phyloP scores from a whole-genome alignment of 2,888 invertebrate species.

The Leptopilina syphax region DNA sequence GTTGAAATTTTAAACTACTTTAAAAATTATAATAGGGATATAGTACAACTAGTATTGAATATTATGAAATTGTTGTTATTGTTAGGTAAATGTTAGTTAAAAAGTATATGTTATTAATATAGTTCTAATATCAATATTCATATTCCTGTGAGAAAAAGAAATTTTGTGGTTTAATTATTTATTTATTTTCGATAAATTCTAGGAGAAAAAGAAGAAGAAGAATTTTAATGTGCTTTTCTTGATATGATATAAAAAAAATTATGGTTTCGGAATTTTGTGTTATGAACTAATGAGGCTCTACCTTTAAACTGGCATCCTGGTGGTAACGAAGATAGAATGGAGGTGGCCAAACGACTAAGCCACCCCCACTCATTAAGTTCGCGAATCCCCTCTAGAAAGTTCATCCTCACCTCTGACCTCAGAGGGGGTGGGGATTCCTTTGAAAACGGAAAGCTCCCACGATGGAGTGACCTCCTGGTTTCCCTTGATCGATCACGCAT shows the following conservation, averaged over 20 bases:
- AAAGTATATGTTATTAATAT: too few species aligned
- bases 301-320: constrained; percentile 69
- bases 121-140: too few species aligned
- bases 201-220: too few species aligned
- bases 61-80: too few species aligned
- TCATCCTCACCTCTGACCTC: constrained; percentile 45
- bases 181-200: too few species aligned
- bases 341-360: constrained; percentile 69
- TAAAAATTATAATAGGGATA: too few species aligned
- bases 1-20: too few species aligned
- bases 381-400: constrained; percentile 59
- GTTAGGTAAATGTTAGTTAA: too few species aligned
- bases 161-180: too few species aligned
- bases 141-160: too few species aligned
- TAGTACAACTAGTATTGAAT: too few species aligned
- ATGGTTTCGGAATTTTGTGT: background rate
- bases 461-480: constrained; percentile 66
- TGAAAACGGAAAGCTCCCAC: constrained; percentile 63
- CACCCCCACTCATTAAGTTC: constrained; percentile 65
- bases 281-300: constrained; percentile 61
- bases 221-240: background rate
- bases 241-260: background rate
- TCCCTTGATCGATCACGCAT: constrained; percentile 61
- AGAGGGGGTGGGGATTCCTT: constrained; percentile 51
- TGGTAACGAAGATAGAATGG: constrained; percentile 68